Evolutionary conservation across 2,113 vertebrate genomes (phyloP).

Genomic region (Malurus cyaneus): DNA sequence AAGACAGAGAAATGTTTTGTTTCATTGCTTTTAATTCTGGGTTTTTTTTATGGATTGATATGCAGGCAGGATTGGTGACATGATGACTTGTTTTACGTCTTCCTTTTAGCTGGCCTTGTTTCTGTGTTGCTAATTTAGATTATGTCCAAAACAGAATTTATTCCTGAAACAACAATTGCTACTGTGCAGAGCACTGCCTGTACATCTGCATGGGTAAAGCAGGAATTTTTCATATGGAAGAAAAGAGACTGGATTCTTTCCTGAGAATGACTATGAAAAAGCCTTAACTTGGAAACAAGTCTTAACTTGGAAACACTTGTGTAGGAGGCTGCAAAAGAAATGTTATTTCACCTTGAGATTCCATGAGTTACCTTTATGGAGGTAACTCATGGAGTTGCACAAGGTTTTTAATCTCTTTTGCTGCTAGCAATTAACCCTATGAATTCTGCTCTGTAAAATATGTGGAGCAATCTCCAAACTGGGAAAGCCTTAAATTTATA

Average conservation of each 20-base stretch:
- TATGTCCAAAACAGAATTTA: not conserved
- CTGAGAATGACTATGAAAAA: not conserved
- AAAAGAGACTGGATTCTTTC: not conserved
- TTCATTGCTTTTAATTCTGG: not conserved
- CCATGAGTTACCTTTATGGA: not conserved
- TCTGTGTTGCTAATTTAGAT: not conserved
- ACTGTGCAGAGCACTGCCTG: not conserved
- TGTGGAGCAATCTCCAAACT: not conserved
- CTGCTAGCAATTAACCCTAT: not conserved
- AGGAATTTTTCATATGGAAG: not conserved
- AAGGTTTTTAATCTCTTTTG: not conserved
- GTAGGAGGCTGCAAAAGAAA: not conserved
- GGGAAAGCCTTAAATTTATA: not conserved
- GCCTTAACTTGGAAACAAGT: not conserved
- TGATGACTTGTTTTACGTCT: not conserved
- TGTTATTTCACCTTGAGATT: not conserved
- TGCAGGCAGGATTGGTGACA: not conserved
- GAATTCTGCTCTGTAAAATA: not conserved
- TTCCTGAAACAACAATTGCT: not conserved
- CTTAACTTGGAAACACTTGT: not conserved
- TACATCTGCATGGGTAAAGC: not conserved
- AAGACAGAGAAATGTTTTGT: not conserved
- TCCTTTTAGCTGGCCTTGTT: not conserved
- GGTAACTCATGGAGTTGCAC: not conserved
- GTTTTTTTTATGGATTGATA: not conserved